Percentiles rank a stretch among this genome's conserved stretches.
These are phyloP conservation scores for Syngnathoides biaculeatus DNA, from an alignment of 2,113 vertebrate genomes.

Conservation along the genomic window DNA sequence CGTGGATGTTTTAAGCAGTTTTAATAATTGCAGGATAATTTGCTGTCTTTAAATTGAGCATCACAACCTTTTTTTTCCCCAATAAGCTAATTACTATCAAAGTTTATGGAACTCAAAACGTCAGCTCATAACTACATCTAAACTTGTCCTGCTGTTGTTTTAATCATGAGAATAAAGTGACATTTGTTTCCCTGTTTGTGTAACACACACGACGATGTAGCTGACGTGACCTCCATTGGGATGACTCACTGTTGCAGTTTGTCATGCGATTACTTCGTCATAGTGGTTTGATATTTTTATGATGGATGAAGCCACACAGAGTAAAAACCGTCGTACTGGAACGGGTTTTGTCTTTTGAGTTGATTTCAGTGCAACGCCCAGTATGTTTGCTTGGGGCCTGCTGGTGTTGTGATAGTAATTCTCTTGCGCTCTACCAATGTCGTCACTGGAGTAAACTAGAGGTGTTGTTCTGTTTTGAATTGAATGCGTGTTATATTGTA, in stretches of 20 bases:
- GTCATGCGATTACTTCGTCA: conserved; percentile 39
- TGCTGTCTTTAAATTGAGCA: not conserved
- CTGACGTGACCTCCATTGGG: conserved; percentile 1
- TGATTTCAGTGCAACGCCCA: conserved; percentile 40
- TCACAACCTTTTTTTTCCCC: not conserved
- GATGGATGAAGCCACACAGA: conserved; percentile 20
- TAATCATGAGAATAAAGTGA: not conserved
- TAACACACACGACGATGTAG: not conserved
- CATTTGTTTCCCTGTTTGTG: not conserved
- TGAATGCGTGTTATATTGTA: not conserved
- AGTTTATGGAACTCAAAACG: not conserved
- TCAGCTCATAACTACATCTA: not conserved
- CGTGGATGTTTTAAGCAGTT: not conserved
- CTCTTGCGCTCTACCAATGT: conserved; percentile 18
- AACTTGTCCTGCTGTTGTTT: not conserved
- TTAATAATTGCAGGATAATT: not conserved
- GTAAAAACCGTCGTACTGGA: conserved; percentile 2
- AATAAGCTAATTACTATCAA: not conserved
- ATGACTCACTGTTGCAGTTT: conserved; percentile 22
- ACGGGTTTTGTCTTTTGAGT: conserved; percentile 20
- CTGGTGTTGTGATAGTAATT: conserved; percentile 51
- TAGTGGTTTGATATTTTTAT: conserved; percentile 51
- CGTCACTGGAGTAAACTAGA: not conserved
- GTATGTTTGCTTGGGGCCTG: conserved; percentile 38
- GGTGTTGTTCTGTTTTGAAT: not conserved